Conservation (phyloP, 2,888 invertebrate species). For the Cephus rjabovi region DNA sequence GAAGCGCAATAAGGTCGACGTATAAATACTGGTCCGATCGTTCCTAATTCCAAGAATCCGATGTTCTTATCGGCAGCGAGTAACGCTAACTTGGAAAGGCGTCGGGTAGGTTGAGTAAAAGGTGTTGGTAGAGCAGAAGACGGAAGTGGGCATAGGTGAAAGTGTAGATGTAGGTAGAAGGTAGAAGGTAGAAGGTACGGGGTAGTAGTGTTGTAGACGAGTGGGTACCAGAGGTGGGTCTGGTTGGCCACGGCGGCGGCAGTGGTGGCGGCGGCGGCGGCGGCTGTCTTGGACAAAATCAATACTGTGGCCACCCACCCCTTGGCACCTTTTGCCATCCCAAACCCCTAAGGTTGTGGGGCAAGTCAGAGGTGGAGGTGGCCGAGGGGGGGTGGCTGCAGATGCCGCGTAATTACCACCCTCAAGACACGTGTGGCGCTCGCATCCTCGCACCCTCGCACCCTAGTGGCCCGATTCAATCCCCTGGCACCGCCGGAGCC, state of each 20-base stretch:
- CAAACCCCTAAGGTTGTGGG: slow-evolving; percentile 58
- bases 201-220: slow-evolving; percentile 52
- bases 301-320: slow-evolving; percentile 65
- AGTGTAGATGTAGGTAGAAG: slow-evolving; percentile 7
- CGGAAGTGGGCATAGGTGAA: not conserved
- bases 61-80: not conserved
- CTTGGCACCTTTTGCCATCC: slow-evolving; percentile 41
- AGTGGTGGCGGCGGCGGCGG: slow-evolving; percentile 56
- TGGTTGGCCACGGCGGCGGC: slow-evolving; percentile 62
- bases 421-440: slow-evolving; percentile 66
- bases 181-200: slow-evolving; percentile 17
- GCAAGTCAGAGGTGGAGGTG: slow-evolving; percentile 51
- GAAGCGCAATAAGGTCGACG: not conserved
- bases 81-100: not conserved
- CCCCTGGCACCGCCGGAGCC: slow-evolving; percentile 14
- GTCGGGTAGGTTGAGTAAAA: not conserved
- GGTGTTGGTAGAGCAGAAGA: not conserved
- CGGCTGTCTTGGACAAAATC: slow-evolving; percentile 67
- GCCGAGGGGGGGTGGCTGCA: slow-evolving; percentile 55
- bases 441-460: slow-evolving; percentile 39
- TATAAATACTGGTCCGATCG: not conserved
- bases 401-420: slow-evolving; percentile 67
- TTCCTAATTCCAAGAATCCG: not conserved
- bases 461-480: slow-evolving; percentile 17
- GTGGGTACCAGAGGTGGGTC: slow-evolving; percentile 65